Percentiles rank a stretch among this genome's conserved stretches.
phyloP scores from a whole-genome alignment of 2,888 invertebrate genomes.

The Tuta absoluta region DNA sequence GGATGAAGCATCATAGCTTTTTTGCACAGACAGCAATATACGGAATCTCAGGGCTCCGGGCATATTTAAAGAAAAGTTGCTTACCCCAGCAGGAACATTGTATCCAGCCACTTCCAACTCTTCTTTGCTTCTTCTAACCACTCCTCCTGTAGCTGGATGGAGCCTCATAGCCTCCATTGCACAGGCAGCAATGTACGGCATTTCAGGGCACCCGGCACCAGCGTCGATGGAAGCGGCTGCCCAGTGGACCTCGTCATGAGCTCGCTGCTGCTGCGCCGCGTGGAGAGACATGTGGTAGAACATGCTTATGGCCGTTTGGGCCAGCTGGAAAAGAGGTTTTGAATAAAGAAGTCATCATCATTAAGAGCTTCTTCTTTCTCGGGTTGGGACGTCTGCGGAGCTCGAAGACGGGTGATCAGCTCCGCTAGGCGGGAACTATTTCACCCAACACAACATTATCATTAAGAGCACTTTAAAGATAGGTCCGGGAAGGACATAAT shows the following conservation, averaged over 20 bases:
- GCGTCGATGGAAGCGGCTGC: slow-evolving; percentile 56
- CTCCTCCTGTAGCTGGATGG: slow-evolving; percentile 70
- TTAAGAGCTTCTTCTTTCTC: too few species aligned
- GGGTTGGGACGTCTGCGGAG: too few species aligned
- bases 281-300: slow-evolving; percentile 70
- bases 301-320: slow-evolving; percentile 68
- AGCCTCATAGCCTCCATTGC: slow-evolving; percentile 64
- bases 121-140: slow-evolving; percentile 60
- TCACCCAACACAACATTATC: too few species aligned
- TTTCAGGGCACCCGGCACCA: slow-evolving; percentile 48
- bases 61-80: slow-evolving; percentile 54
- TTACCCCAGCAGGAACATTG: slow-evolving; percentile 69
- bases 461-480: too few species aligned
- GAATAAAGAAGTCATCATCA: too few species aligned
- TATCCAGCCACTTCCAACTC: slow-evolving; percentile 63
- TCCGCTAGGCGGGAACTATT: too few species aligned
- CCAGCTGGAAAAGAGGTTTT: slow-evolving; percentile 50
- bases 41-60: slow-evolving; percentile 49
- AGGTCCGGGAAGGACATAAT: too few species aligned
- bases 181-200: slow-evolving; percentile 62
- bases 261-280: slow-evolving; percentile 70
- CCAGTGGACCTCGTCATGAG: slow-evolving; percentile 69
- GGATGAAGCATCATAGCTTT: slow-evolving; percentile 71
- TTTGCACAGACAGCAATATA: slow-evolving; percentile 61
- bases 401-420: too few species aligned